Percentiles rank a stretch among this genome's conserved stretches.
Evolutionary conservation across 2,888 invertebrate species (phyloP).

Genomic region (Galeruca laticollis): DNA sequence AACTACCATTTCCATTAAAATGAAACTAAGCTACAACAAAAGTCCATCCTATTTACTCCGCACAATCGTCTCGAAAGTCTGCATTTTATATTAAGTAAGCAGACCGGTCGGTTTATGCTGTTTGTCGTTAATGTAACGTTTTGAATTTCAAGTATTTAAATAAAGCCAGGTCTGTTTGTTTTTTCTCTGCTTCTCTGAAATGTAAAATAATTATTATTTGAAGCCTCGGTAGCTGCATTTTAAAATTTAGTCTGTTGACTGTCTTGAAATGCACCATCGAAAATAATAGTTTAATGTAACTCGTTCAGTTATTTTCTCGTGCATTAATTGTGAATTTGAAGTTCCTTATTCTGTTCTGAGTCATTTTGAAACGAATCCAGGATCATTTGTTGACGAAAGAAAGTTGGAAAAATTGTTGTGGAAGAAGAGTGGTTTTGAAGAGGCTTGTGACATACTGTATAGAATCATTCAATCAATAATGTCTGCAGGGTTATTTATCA

Average conservation of each 20-base stretch:
- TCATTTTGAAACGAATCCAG: background rate
- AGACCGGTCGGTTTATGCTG: too few relatives aligned
- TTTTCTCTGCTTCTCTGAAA: background rate
- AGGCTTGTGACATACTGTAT: background rate
- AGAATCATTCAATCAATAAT: too few relatives aligned
- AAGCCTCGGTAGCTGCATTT: background rate
- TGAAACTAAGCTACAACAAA: too few relatives aligned
- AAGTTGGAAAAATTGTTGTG: background rate
- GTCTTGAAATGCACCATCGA: constrained; percentile 7
- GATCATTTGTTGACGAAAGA: background rate
- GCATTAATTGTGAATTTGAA: background rate
- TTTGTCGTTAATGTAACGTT: background rate
- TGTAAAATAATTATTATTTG: constrained; percentile 21
- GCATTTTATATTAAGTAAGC: too few relatives aligned
- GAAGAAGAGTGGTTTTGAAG: background rate
- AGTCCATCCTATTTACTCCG: too few relatives aligned
- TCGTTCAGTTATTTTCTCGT: background rate
- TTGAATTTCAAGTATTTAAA: background rate
- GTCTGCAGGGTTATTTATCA: too few relatives aligned
- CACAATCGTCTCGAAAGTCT: too few relatives aligned
- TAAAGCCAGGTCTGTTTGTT: background rate
- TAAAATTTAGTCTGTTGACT: background rate
- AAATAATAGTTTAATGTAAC: background rate
- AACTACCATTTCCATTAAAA: too few relatives aligned
- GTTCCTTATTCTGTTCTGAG: background rate